A percentile compares a stretch with the other conserved stretches of the same genome.
Evolutionary conservation across 2,888 invertebrate genomes (phyloP).

Genomic region (Lamellibrachia columna): DNA sequence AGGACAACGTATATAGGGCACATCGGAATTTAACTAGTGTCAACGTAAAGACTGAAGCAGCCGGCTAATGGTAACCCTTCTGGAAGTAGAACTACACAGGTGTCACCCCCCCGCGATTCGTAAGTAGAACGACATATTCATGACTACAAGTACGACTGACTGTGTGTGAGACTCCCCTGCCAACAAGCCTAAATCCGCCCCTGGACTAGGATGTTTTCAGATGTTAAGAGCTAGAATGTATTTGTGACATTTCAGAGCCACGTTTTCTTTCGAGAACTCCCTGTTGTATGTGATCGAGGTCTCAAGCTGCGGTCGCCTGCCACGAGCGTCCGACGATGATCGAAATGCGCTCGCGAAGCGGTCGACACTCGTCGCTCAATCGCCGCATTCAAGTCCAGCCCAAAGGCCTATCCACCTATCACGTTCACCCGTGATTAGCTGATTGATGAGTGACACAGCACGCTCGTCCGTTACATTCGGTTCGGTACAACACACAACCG

Average conservation of each 20-base stretch:
- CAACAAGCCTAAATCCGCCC: no score
- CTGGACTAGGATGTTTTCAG: no score
- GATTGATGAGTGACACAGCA: conserved; percentile 12
- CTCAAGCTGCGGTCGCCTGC: background rate
- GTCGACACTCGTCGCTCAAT: background rate
- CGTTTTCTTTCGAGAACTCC: background rate
- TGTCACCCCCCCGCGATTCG: no score
- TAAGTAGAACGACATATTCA: no score
- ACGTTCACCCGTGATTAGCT: background rate
- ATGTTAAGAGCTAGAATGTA: no score
- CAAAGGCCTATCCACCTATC: background rate
- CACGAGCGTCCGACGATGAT: background rate
- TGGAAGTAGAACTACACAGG: no score
- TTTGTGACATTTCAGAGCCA: background rate
- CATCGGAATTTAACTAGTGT: no score
- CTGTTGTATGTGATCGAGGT: background rate
- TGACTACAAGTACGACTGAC: no score
- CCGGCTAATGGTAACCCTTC: no score
- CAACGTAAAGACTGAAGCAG: no score
- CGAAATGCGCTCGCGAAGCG: background rate
- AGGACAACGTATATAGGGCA: no score
- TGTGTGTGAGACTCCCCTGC: no score
- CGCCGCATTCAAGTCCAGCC: conserved; percentile 4
- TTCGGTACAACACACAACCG: background rate
- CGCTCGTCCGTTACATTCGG: background rate